Conservation (phyloP, 2,888 invertebrate species). For the Apamea monoglypha region DNA sequence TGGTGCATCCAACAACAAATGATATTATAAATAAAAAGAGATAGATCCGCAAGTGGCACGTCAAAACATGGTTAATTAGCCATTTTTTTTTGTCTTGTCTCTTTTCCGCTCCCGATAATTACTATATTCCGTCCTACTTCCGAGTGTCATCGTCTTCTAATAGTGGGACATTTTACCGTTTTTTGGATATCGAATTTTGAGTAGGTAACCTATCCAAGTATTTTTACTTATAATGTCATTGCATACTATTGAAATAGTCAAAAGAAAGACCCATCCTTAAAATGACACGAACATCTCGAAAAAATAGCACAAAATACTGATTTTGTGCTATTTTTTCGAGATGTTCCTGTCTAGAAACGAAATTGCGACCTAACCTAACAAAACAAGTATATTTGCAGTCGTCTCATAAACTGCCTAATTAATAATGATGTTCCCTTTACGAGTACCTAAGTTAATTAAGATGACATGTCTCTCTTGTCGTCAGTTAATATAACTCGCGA, state of each 20-base stretch:
- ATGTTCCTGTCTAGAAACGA: constrained; percentile 41
- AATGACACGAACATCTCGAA: constrained; percentile 16
- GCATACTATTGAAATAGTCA: neutral
- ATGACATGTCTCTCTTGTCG: constrained; percentile 31
- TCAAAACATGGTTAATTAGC: neutral
- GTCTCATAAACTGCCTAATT: constrained; percentile 55
- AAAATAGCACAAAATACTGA: constrained; percentile 21
- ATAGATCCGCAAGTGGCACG: neutral
- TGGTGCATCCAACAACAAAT: neutral
- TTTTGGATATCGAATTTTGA: no score
- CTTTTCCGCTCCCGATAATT: neutral
- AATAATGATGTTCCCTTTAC: constrained; percentile 48
- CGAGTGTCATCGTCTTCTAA: no score
- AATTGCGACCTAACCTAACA: constrained; percentile 33
- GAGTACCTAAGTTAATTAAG: constrained; percentile 52
- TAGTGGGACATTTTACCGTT: no score
- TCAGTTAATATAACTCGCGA: constrained; percentile 40
- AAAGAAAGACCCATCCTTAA: neutral
- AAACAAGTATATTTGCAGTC: constrained; percentile 50
- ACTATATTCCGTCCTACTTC: neutral
- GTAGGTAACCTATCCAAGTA: neutral
- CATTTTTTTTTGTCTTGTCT: neutral
- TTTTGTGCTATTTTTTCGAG: no score
- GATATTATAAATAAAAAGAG: neutral
- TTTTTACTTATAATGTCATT: neutral